Evolutionary conservation across 2,113 vertebrate species (phyloP), one percentile per base, ranked within the genome.

Genomic region (Entelurus aequoreus): DNA sequence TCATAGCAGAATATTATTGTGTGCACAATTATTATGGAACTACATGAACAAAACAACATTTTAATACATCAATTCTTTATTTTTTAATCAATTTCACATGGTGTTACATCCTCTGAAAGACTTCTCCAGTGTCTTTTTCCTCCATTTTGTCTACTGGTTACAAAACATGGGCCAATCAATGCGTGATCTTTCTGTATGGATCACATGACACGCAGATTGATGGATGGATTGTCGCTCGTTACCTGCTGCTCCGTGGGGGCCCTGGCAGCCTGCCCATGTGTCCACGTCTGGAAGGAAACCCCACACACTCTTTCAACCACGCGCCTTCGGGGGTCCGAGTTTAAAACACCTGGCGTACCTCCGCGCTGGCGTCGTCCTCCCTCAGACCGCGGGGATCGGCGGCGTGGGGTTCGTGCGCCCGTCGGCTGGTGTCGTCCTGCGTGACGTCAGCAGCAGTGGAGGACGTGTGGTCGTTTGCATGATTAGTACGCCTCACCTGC

Each of bases 341-440:
- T 15, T 19, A 12, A 19, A 10, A 21, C 5, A 13, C 42, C 44
- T 8, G 9, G 14, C 8, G n/a, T 11, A 86, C 81, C 84, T 77
- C 69, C 4, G 6, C 68, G 46, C 15, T 49, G 10, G 63, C 8
- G 53, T 75, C 54, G 4, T 6, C 9, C 12, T 72, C 70, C 19
- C 54, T 68, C 67, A 55, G 63, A 52, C 79, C 74, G 62, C 60
- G 48, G 63, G 48, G 5, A 71, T 76, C 58, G 56, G 57, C 48
- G 42, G 8, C 63, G 46, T 40, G 38, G 69, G 71, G 72, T 5
- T 21, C 73, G 2, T 69, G 61, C 0, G 35, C 35, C 12, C 71
- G 73, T 0, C 69, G 55, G 0, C 40, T 64, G 13, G 11, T 50
- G 36, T 70, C 61, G 0, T 81, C 74, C 84, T 83, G 76, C 44